phyloP scores from a whole-genome alignment of 2,888 invertebrate genomes.

The Zaprionus obscuricornis region DNA sequence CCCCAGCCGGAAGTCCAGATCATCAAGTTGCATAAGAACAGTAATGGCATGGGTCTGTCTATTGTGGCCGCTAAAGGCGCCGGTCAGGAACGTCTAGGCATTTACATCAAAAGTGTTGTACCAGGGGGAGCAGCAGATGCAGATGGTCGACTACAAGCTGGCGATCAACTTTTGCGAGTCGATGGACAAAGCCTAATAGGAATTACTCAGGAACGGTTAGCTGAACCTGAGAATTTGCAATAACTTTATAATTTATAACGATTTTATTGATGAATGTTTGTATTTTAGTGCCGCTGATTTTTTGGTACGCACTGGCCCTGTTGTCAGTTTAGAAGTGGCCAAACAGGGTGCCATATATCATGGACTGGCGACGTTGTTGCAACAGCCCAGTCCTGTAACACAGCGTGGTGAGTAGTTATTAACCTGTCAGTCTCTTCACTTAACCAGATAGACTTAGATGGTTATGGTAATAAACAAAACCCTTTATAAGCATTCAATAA shows the following conservation, averaged over 20 bases:
- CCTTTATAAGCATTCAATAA: neutral
- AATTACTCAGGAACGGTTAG: conserved; percentile 89
- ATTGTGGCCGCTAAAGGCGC: conserved; percentile 98
- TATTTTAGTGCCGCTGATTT: conserved; percentile 94
- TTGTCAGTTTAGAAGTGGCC: conserved; percentile 97
- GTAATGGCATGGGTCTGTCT: conserved; percentile 98
- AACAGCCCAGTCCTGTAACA: conserved; percentile 94
- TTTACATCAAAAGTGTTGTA: conserved; percentile 99
- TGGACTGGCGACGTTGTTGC: conserved; percentile 95
- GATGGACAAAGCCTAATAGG: conserved; percentile 97
- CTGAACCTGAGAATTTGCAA: accelerated
- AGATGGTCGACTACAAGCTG: conserved; percentile 97
- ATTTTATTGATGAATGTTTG: neutral
- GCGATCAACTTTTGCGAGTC: conserved; percentile 98
- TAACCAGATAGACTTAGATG: no score
- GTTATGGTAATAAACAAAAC: no score
- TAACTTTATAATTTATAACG: neutral
- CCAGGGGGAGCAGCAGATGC: conserved; percentile 95
- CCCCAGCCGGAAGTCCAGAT: conserved; percentile 90
- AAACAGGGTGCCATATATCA: conserved; percentile 99
- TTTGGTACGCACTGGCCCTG: conserved; percentile 95
- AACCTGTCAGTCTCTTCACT: conserved; percentile 30
- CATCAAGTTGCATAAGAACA: conserved; percentile 95
- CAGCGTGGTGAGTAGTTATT: conserved; percentile 86
- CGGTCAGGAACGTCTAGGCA: conserved; percentile 93